Evolutionary conservation across 2,797 vertebrate genomes (phyloP).

Genomic region (Syngnathus acus): DNA sequence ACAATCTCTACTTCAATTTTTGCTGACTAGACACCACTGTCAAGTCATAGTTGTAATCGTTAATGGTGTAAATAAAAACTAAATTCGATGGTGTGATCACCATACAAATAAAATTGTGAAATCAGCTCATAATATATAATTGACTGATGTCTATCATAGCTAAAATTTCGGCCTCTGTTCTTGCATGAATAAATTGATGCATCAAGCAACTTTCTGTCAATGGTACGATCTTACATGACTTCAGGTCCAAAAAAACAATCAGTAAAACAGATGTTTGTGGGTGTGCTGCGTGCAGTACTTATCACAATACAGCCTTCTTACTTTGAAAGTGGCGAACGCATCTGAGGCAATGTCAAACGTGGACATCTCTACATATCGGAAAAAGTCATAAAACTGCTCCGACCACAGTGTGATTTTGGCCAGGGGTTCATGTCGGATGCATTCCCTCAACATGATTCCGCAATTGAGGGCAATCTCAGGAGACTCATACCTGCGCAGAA

Average conservation of each 20-base stretch:
- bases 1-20: not conserved
- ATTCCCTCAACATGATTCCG: constrained; percentile 95
- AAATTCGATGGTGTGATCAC: not conserved
- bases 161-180: not conserved
- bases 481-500: constrained; percentile 81
- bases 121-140: not conserved
- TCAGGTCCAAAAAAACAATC: not conserved
- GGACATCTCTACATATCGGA: constrained; percentile 98
- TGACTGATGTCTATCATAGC: no score
- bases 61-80: not conserved
- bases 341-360: constrained; percentile 97
- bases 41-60: not conserved
- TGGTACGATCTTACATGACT: not conserved
- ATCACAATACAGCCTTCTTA: constrained; percentile 43
- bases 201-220: no score
- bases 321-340: constrained; percentile 96
- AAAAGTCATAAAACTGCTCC: constrained; percentile 96
- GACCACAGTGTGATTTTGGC: constrained; percentile 94
- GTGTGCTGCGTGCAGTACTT: not conserved
- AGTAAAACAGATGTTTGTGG: not conserved
- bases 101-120: not conserved
- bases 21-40: not conserved
- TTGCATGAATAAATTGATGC: no score
- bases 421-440: constrained; percentile 91
- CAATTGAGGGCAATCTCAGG: constrained; percentile 95